Evolutionary conservation across 92 coral and sea anemone genomes (phyloP), one percentile per base, ranked within the genome.

Genomic region (Epizoanthus scotinus): DNA sequence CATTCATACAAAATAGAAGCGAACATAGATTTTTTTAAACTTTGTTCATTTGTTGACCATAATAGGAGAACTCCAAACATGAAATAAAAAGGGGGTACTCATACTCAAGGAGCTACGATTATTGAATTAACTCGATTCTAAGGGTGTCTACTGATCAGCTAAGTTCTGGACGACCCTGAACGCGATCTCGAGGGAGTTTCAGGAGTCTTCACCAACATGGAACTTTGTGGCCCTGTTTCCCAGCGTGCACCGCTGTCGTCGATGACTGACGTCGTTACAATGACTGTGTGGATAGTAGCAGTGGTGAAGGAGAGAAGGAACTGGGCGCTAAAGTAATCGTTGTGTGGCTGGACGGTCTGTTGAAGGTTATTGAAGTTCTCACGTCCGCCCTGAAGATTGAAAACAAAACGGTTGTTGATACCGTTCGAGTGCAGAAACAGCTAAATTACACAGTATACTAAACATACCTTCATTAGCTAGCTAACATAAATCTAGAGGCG

Each of bases 321-420:
- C 87, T 95, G 99, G 86, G 98, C 94, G 78, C 99, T 93, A 85
- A 95, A 95, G 83, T 95, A 95, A 73, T 95, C 99, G 38, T 95
- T 89, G 83, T 93, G 99, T 6, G 99, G 98, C 27, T 88, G 86
- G 20, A 95, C 99, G 0, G 92, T 89, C 78, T 95, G 99, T 72
- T 93, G 92, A 10, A 95, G 91, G 84, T 93, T 91, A 67, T 92
- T 87, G 57, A 91, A 83, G 47, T 68, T 64, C 26, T 88, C 91
- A 36, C 71, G 90, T 50, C 83, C 62, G n/a, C 83, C 36, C 99
- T 93, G 86, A 31, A 85, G 52, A 47, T 47, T 10, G 14, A 9
- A 15, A 47, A 47, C 52, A 47, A 47, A 47, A 47, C 14, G 52
- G 10, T 44, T 47, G 52, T 47, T 47, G 10, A 47, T 47, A 47